These are phyloP conservation scores for Drosophila rubida DNA, from an alignment of 2,888 invertebrate genomes.

Conservation along the genomic window DNA sequence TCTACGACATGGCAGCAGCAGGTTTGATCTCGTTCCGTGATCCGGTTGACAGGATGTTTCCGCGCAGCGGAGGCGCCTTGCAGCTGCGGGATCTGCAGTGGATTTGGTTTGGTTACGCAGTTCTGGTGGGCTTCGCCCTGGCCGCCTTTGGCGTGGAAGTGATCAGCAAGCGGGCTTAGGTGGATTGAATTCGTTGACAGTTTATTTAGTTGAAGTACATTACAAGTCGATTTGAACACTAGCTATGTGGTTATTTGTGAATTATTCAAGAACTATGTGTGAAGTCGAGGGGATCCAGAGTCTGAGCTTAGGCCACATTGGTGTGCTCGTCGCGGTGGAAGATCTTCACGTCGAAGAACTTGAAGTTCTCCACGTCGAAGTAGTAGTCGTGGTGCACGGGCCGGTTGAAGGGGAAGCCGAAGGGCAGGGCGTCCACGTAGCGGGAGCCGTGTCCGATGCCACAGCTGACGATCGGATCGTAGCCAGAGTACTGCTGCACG, in stretches of 20 bases:
- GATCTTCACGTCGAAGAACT: constrained; percentile 88
- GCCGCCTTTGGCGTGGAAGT: constrained; percentile 47
- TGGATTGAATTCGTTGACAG: constrained; percentile 40
- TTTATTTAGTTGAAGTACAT: constrained; percentile 36
- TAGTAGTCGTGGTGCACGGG: constrained; percentile 86
- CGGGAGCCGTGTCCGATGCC: constrained; percentile 86
- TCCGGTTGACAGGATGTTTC: constrained; percentile 23
- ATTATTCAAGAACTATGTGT: constrained; percentile 17
- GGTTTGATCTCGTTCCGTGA: constrained; percentile 54
- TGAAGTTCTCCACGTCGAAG: constrained; percentile 89
- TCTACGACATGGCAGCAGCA: constrained; percentile 69
- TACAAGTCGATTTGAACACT: constrained; percentile 46
- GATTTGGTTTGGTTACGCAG: constrained; percentile 51
- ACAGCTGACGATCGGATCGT: constrained; percentile 86
- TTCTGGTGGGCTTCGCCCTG: constrained; percentile 27
- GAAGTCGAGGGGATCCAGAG: not conserved
- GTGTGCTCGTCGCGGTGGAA: constrained; percentile 87
- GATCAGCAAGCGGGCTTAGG: not conserved
- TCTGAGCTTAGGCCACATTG: constrained; percentile 74
- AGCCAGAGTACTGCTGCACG: constrained; percentile 85
- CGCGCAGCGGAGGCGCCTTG: constrained; percentile 21
- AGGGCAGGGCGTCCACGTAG: constrained; percentile 85
- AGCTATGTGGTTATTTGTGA: constrained; percentile 51
- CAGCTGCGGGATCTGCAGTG: constrained; percentile 58
- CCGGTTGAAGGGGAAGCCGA: constrained; percentile 91